phyloP scores from a whole-genome alignment of 1,140 invertebrate species.

The Meteorus sp. region DNA sequence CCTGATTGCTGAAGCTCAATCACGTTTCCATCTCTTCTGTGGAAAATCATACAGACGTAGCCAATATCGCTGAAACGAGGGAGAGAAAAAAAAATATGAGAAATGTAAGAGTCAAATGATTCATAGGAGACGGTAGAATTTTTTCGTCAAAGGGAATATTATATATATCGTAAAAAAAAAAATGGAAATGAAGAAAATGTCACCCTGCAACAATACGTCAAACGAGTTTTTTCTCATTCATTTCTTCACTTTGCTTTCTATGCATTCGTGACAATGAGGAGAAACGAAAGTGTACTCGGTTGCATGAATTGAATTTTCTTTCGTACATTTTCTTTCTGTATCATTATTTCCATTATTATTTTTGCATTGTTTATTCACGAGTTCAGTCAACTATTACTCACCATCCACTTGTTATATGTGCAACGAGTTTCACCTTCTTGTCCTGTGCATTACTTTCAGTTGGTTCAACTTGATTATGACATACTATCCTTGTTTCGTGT shows the following conservation, averaged over 20 bases:
- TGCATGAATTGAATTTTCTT: too few species aligned
- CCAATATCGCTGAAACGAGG: conserved; percentile 62
- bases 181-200: conserved; percentile 17
- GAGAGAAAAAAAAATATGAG: conserved; percentile 24
- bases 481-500: conserved; percentile 57
- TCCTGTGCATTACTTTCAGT: conserved; percentile 41
- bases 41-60: conserved; percentile 65
- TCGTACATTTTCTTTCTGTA: too few species aligned
- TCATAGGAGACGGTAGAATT: conserved; percentile 9
- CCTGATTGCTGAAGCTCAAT: conserved; percentile 64
- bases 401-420: conserved; percentile 63
- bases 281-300: too few species aligned
- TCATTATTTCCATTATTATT: too few species aligned
- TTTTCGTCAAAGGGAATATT: conserved; percentile 18
- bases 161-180: too few species aligned
- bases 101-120: background rate
- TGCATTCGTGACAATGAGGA: background rate
- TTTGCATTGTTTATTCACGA: too few species aligned
- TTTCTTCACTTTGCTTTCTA: too few species aligned
- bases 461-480: conserved; percentile 50
- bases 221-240: conserved; percentile 7
- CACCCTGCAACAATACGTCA: conserved; percentile 4
- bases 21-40: conserved; percentile 61
- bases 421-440: conserved; percentile 54
- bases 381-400: too few species aligned